phyloP scores from a whole-genome alignment of 1,140 invertebrate species.

The Ostrea edulis region DNA sequence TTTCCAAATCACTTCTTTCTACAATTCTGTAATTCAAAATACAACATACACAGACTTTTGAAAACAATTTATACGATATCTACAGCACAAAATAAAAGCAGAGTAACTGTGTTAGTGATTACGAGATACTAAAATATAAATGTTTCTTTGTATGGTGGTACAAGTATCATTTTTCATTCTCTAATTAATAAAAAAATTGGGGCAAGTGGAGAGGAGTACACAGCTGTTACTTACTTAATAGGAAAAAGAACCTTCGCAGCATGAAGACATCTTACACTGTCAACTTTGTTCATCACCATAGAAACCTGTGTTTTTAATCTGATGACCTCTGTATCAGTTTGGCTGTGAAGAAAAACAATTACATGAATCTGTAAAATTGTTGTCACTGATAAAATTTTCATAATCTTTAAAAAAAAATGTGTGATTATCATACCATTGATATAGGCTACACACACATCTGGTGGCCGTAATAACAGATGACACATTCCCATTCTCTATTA shows the following conservation, averaged over 20 bases:
- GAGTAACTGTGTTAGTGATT: too few relatives aligned
- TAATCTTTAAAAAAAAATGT: background rate
- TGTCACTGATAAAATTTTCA: background rate
- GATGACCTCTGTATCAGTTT: background rate
- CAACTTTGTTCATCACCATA: background rate
- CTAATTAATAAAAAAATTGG: background rate
- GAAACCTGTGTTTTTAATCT: background rate
- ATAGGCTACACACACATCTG: conserved; percentile 1
- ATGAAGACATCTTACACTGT: conserved; percentile 7
- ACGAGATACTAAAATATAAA: too few relatives aligned
- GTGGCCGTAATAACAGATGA: background rate
- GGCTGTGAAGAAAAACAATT: background rate
- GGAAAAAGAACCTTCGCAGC: background rate
- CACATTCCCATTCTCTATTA: background rate
- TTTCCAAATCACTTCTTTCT: background rate
- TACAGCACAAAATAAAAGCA: too few relatives aligned
- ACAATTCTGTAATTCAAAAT: background rate
- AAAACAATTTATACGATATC: background rate
- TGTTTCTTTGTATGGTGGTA: background rate
- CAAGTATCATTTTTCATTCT: background rate
- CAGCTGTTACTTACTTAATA: background rate
- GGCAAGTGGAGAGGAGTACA: background rate
- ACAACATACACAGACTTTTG: background rate
- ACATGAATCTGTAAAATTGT: background rate
- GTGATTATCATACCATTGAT: background rate